Evolutionary conservation across 2,113 vertebrate genomes (phyloP), one percentile per base, ranked within the genome.

Genomic region (Tretioscincus oriximinensis): DNA sequence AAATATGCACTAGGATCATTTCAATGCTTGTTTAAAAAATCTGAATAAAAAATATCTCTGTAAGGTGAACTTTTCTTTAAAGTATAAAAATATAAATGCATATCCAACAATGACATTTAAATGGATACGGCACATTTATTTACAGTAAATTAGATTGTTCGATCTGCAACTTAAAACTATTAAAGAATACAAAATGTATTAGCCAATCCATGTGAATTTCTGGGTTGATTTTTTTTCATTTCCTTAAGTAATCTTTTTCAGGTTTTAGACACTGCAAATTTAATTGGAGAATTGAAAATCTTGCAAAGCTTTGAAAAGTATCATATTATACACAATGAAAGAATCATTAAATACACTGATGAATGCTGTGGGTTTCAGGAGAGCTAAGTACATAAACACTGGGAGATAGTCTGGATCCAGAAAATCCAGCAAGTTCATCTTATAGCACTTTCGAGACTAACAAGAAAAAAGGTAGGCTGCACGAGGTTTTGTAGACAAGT

Each of bases 381-480:
- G 5, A 29, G 1, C 18, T 18, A 58, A 18, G 54, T 58, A 58
- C 54, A 16, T 18, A 54, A 7, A 54, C 11, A 54, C 12, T 54
- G 51, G 12, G 10, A 14, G n/a, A n/a, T n/a, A 41, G 35, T 41
- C 35, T 41, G 35, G 35, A 5, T 41, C 3, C 35, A 41, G 35
- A 41, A 41, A 41, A 41, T 41, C 35, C 35, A 41, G 35, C 35
- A 41, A 41, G 35, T 41, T 41, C 5, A 5, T 5, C 35, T 41
- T 41, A 5, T 41, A 41, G 35, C 35, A 4, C 35, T 41, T 41
- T 41, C 2, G 35, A 41, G 35, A 41, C 35, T 41, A 0, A 0
- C 81, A 20, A 7, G 66, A 65, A 51, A 24, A 65, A 28, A 35
- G n/a, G 0, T 65, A 66, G 2, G 28, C 21, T n/a, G 35, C 35